Evolutionary conservation across 2,797 vertebrate genomes (phyloP), one percentile per base, ranked within the genome.

Genomic region (Girardinus metallicus): DNA sequence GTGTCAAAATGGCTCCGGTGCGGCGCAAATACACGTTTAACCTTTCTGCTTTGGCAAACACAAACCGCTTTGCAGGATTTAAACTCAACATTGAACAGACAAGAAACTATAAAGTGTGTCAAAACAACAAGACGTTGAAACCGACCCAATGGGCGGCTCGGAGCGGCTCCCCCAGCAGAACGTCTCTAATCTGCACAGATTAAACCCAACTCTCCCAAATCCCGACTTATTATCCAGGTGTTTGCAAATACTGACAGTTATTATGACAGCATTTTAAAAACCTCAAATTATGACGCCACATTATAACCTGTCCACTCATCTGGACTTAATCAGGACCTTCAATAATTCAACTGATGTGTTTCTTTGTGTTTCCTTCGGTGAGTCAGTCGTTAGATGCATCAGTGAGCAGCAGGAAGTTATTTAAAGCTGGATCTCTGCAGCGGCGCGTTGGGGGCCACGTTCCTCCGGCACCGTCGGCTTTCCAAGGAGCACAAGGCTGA

Each of bases 1-100:
- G 43, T 23, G 76, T 81, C 81, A 66, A 21, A 85, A 74, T 64
- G 0, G 16, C 73, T 79, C 29, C 55, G 7, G 11, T 0, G 31
- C 4, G 11, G 44, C 0, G 39, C 55, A 68, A 83, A 84, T 11
- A 39, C 46, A 4, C 72, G 1, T 78, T 82, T 80, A 79, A 82
- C 21, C 66, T 77, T 57, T 80, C 10, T 1, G 18, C 71, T 46
- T 44, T 6, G 5, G 31, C 26, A 66, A 81, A 70, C 9, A 5
- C 72, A 34, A 55, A 31, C 6, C 3, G 18, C 76, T 53, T 12
- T 0, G 0, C 18, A 0, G 0, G 26, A 71, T 86, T 83, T 73
- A 77, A 86, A 75, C 18, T 43, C 0, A 1, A 46, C 5, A 51
- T 26, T 16, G 46, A 62, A 55, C 18, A 18, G 62, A 70, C 41